phyloP scores from a whole-genome alignment of 2,113 vertebrate species.

The Phalacrocorax pelagicus region DNA sequence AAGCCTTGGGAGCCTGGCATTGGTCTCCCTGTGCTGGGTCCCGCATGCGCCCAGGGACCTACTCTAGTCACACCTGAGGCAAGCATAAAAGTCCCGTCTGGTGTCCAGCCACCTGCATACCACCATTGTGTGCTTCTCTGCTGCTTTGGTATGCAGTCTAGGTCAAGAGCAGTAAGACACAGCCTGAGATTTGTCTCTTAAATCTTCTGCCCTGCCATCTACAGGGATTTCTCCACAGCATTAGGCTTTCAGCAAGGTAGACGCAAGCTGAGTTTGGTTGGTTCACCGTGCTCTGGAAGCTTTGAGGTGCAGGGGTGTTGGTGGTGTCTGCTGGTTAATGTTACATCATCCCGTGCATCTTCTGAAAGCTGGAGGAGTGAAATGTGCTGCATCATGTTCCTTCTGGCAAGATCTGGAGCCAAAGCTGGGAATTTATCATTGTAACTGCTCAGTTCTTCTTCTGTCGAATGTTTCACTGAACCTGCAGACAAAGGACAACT shows the following conservation, averaged over 20 bases:
- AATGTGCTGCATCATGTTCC: background rate
- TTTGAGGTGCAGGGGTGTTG: background rate
- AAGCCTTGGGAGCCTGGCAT: background rate
- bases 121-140: background rate
- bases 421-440: background rate
- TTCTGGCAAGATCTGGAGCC: background rate
- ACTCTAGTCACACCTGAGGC: background rate
- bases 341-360: background rate
- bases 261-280: background rate
- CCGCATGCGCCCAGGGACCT: background rate
- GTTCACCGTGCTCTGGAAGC: background rate
- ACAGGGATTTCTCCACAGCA: background rate
- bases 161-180: background rate
- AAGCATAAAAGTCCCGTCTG: background rate
- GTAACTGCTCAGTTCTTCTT: background rate
- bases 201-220: background rate
- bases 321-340: background rate
- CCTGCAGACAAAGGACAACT: background rate
- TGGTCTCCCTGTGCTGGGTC: background rate
- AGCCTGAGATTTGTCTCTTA: background rate
- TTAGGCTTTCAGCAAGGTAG: background rate
- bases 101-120: background rate
- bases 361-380: background rate
- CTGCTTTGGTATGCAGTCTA: background rate
- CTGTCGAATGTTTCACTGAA: background rate